Conservation (phyloP, 2,113 vertebrate species). For the Mixornis gularis region DNA sequence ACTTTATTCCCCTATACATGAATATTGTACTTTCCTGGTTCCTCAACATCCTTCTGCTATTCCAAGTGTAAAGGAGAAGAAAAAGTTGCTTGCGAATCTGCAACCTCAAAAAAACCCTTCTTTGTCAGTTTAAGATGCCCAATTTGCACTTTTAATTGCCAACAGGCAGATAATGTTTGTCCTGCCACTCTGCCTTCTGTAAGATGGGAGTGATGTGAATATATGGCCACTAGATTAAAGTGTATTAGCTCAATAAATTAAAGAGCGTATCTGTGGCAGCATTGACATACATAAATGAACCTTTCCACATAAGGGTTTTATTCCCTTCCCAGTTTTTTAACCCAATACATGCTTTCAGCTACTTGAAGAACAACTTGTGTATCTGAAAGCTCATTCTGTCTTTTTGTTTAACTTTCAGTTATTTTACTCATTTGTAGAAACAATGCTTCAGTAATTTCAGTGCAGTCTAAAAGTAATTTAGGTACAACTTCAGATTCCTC, state of each 20-base stretch:
- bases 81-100: neutral
- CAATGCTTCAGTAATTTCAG: neutral
- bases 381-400: neutral
- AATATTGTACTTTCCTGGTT: neutral
- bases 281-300: neutral
- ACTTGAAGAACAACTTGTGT: neutral
- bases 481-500: neutral
- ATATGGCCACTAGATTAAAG: neutral
- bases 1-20: neutral
- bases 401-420: neutral
- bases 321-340: neutral
- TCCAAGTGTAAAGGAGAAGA: neutral
- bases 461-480: neutral
- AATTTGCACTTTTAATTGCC: neutral
- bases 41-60: neutral
- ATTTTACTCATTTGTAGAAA: neutral
- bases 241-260: neutral
- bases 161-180: neutral
- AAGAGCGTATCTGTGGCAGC: neutral
- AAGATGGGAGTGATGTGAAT: neutral
- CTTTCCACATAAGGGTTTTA: neutral
- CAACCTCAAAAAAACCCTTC: neutral
- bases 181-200: neutral
- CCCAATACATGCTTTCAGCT: neutral
- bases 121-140: neutral